Evolutionary conservation across 2,888 invertebrate genomes (phyloP), one percentile per base, ranked within the genome.

Genomic region (Thalpophila matura): DNA sequence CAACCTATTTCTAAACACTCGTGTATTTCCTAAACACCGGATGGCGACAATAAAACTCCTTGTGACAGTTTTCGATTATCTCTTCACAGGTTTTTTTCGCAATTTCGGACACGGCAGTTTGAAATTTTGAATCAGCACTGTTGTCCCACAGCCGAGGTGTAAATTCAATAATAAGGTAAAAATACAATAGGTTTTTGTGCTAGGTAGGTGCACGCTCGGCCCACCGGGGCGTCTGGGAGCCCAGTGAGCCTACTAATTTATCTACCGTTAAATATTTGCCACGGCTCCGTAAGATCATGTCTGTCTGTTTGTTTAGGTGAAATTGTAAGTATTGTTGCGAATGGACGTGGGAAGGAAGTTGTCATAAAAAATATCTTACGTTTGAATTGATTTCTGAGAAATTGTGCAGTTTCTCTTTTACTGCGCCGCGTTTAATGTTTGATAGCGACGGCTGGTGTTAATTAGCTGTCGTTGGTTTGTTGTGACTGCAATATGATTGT

Each of bases 221-320:
- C 86, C 89, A 86, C 86, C 86, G 82, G 86, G 86, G 86, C 71
- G 85, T 78, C 82, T 63, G 86, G 86, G 85, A 75, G 85, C 75
- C 80, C 64, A 69, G 64, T 26, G 59, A 67, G 68, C 76, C 75
- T 73, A 83, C 78, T 83, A 81, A 89, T 89, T 88, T 86, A 86
- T 86, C 83, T 82, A 89, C 91, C 88, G 91, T 89, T 90, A 91
- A 88, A 86, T 85, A 88, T 87, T 90, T 86, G 86, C 82, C 80
- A 80, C 84, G 83, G 77, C 81, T 80, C 71, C 73, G 79, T 82
- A 77, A 84, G 80, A 88, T 86, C 86, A 85, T 87, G 87, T 80
- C 86, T 78, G 82, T 80, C 78, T 90, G 82, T 91, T 91, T 89
- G 88, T 90, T 91, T 89, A 88, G 89, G 89, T 88, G 89, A 89